phyloP scores from a whole-genome alignment of 2,113 vertebrate species.

The Cyprinodon tularosa region DNA sequence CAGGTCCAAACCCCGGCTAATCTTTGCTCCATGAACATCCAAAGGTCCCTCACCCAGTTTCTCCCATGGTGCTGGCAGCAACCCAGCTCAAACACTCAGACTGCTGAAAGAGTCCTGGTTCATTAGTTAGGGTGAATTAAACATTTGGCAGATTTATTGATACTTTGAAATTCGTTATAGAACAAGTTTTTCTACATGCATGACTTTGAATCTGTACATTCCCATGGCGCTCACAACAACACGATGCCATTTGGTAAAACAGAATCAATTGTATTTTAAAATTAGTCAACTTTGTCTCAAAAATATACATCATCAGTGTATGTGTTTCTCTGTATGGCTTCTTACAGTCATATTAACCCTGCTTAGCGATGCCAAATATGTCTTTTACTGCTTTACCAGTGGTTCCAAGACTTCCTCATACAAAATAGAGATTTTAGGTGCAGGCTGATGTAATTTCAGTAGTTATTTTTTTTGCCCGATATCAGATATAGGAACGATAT shows the following conservation, averaged over 20 bases:
- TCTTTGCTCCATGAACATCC: conserved; percentile 31
- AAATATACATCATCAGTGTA: background rate
- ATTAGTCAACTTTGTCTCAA: background rate
- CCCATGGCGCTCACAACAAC: background rate
- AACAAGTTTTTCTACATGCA: background rate
- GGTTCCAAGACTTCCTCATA: background rate
- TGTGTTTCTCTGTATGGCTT: background rate
- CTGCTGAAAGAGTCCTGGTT: background rate
- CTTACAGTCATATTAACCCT: background rate
- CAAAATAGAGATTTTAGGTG: background rate
- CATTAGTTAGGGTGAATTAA: background rate
- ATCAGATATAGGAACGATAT: too few relatives aligned
- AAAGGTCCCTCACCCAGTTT: conserved; percentile 5
- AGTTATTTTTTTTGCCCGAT: too few relatives aligned
- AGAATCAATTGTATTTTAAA: background rate
- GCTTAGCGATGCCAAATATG: background rate
- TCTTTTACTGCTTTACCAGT: background rate
- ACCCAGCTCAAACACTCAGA: background rate
- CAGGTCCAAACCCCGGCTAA: conserved; percentile 24
- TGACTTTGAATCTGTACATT: background rate
- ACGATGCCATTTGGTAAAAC: background rate
- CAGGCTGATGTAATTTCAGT: too few relatives aligned
- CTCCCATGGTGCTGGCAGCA: background rate
- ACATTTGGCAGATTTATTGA: background rate
- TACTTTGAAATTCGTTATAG: background rate